These are phyloP conservation scores for Mactra quadrangularis DNA, from an alignment of 1,140 invertebrate genomes.

Conservation along the genomic window DNA sequence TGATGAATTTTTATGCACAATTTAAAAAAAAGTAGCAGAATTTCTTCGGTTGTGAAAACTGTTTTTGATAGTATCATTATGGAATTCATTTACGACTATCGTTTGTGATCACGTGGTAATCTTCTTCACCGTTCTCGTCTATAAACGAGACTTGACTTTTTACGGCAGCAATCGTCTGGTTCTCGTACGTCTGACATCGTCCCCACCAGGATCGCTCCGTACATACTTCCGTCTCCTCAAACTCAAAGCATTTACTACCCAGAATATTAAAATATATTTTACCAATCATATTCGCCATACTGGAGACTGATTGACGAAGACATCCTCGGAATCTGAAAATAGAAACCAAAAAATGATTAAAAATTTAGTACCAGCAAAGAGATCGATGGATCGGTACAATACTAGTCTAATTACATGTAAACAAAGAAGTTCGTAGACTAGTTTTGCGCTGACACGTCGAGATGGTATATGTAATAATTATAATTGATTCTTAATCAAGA, in stretches of 20 bases:
- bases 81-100: neutral
- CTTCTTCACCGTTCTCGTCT: conserved; percentile 25
- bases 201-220: conserved; percentile 92
- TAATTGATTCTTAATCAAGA: too few relatives aligned
- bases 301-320: conserved; percentile 91
- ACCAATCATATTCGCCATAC: conserved; percentile 94
- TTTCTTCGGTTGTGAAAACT: too few relatives aligned
- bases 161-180: conserved; percentile 34
- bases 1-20: too few relatives aligned
- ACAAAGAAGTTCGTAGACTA: too few relatives aligned
- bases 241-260: conserved; percentile 95
- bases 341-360: conserved; percentile 1
- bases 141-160: conserved; percentile 40
- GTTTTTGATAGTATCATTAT: too few relatives aligned
- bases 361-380: too few relatives aligned
- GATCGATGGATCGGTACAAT: too few relatives aligned
- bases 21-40: too few relatives aligned
- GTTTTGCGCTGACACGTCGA: too few relatives aligned
- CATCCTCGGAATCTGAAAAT: conserved; percentile 94
- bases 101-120: conserved; percentile 13
- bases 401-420: too few relatives aligned
- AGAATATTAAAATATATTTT: conserved; percentile 97
- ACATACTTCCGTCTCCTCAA: conserved; percentile 91
- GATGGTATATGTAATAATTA: too few relatives aligned
- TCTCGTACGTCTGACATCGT: conserved; percentile 86